phyloP scores from a whole-genome alignment of 92 coral and sea anemone species.

The Parazoanthus swiftii region DNA sequence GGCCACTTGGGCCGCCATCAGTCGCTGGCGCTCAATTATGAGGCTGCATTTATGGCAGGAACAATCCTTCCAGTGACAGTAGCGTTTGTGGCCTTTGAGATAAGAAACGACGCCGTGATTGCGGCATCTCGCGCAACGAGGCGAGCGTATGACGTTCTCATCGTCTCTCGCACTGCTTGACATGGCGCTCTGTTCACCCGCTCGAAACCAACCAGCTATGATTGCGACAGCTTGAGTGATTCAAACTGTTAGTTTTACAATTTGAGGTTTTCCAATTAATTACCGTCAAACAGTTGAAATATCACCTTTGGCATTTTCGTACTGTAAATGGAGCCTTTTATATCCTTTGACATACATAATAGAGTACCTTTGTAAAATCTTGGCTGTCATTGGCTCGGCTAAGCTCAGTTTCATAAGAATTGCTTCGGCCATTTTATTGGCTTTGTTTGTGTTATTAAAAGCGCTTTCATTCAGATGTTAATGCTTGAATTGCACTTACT shows the following conservation, averaged over 20 bases:
- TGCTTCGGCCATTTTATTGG: conserved; percentile 52
- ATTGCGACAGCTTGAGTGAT: conserved; percentile 56
- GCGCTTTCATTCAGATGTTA: conserved; percentile 58
- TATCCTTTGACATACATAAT: conserved; percentile 39
- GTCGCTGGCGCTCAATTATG: conserved; percentile 92
- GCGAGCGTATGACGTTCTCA: conserved; percentile 72
- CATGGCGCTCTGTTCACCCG: conserved; percentile 39
- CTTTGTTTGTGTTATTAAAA: conserved; percentile 55
- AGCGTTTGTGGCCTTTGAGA: conserved; percentile 92
- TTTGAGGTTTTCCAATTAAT: conserved; percentile 79
- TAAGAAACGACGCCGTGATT: conserved; percentile 82
- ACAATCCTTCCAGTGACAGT: conserved; percentile 94
- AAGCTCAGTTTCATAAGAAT: conserved; percentile 53
- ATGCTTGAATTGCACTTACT: conserved; percentile 47
- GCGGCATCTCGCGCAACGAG: conserved; percentile 95
- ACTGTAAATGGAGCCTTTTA: conserved; percentile 49
- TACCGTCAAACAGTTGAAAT: conserved; percentile 71
- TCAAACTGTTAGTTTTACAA: conserved; percentile 82
- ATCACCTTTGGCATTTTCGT: conserved; percentile 65
- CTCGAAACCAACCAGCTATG: conserved; percentile 6
- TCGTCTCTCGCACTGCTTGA: conserved; percentile 54
- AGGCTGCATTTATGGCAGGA: conserved; percentile 88
- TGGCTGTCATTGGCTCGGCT: conserved; percentile 56
- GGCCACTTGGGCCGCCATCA: conserved; percentile 99
- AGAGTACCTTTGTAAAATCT: conserved; percentile 48